Base-by-base conservation (phyloP, 2,113 vertebrate species). In the Jaculus jaculus region DNA sequence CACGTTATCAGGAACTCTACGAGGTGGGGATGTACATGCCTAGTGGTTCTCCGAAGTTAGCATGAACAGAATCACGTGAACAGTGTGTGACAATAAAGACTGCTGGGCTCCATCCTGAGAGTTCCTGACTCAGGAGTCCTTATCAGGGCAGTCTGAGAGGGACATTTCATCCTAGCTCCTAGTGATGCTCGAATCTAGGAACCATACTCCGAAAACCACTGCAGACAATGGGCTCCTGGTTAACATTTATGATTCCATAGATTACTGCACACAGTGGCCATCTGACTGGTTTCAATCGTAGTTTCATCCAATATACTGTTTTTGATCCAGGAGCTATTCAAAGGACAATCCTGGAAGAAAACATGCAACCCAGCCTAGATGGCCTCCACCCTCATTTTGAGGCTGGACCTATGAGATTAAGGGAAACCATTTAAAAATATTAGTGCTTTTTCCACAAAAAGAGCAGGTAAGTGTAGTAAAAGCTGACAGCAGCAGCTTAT, bases 221-320 rank as follows among this genome's bases (percentile, higher is more conserved):
- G 61, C 13, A 72, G 72, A 77, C 34, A 26, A 63, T 7, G 20
- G 34, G 39, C 42, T 82, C 82, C 69, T 84, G 60, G 28, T n/a
- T 87, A 90, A 81, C 6, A 47, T 23, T 51, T 75, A 85, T 32
- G 73, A 82, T 85, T 87, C 71, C 92, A 65, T n/a, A 80, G 39
- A 39, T 32, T 34, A 15, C 66, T 87, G 39, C 20, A 9, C 71
- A 60, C 73, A 91, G 87, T 26, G 32, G 37, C 26, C 39, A 60
- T 26, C 42, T 87, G 63, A 63, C 81, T 68, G 61, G n/a, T 28
- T 34, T 60, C 34, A 8, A 51, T 69, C 91, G 73, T 91, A 54
- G 66, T 79, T 87, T 89, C 24, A 86, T 17, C 72, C 73, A 47
- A 68, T 32, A 42, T 37, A 39, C 37, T 34, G 17, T 34, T 60